Percentiles rank a stretch among this genome's conserved stretches.
Evolutionary conservation across 2,797 vertebrate genomes (phyloP).

Genomic region (Neosilurus hyrtlii): DNA sequence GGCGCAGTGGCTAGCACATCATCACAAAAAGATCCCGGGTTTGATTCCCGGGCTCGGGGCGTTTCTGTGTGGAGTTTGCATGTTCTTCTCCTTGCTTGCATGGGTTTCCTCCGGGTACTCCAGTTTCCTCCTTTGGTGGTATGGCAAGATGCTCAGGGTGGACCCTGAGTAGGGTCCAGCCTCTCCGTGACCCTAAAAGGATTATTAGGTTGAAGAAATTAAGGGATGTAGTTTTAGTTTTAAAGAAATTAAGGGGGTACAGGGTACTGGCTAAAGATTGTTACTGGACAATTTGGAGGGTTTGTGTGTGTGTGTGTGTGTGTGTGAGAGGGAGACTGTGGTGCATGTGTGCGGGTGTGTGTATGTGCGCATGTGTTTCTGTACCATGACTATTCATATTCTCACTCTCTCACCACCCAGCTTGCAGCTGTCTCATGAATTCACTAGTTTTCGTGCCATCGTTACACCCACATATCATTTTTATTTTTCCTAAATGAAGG

Average conservation of each 20-base stretch:
- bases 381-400: conserved; percentile 26
- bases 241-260: not conserved
- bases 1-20: too few species aligned
- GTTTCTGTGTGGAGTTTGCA: too few species aligned
- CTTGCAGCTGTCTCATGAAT: conserved; percentile 44
- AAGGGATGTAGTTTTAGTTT: not conserved
- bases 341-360: not conserved
- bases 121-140: too few species aligned
- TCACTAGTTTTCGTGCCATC: conserved; percentile 32
- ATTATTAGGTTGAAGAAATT: not conserved
- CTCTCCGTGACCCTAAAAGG: too few species aligned
- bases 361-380: not conserved
- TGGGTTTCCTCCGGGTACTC: too few species aligned
- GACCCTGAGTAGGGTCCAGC: too few species aligned
- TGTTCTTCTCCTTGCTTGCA: too few species aligned
- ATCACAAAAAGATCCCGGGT: too few species aligned
- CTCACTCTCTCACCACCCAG: not conserved
- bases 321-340: not conserved
- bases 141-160: too few species aligned
- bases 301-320: not conserved
- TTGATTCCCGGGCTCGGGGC: too few species aligned
- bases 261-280: not conserved
- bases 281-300: not conserved
- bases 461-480: conserved; percentile 30
- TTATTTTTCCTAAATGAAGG: conserved; percentile 1